A percentile compares a stretch with the other conserved stretches of the same genome.
Conservation (phyloP, 2,113 vertebrate species). For the Pomatorhinus ruficollis region DNA sequence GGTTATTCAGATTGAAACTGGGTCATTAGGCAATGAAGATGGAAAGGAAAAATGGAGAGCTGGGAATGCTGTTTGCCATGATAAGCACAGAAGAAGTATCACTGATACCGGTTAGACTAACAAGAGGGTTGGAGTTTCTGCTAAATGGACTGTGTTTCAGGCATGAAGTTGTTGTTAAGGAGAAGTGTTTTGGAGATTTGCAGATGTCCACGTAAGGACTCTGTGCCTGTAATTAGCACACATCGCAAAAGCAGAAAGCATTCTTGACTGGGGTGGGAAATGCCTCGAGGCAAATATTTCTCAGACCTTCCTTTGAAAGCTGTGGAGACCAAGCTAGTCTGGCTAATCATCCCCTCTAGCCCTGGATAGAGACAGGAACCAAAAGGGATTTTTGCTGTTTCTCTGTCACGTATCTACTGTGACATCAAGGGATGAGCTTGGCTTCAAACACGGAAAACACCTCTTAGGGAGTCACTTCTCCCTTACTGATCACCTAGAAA, state of each 20-base stretch:
- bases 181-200: background rate
- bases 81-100: background rate
- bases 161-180: background rate
- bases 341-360: rapidly evolving
- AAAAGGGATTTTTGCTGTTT: background rate
- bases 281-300: background rate
- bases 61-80: background rate
- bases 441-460: background rate
- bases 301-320: background rate
- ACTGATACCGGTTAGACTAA: background rate
- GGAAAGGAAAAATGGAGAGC: background rate
- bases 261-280: background rate
- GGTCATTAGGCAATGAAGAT: background rate
- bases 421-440: background rate
- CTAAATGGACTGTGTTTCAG: background rate
- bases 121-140: background rate
- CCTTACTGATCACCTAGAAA: background rate
- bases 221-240: background rate
- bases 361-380: background rate
- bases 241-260: background rate
- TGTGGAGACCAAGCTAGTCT: background rate
- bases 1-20: background rate
- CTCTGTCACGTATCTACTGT: background rate
- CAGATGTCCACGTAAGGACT: background rate
- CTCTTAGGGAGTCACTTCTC: background rate